These are phyloP conservation scores for Characodon lateralis DNA, from an alignment of 2,797 vertebrate species.

Conservation along the genomic window DNA sequence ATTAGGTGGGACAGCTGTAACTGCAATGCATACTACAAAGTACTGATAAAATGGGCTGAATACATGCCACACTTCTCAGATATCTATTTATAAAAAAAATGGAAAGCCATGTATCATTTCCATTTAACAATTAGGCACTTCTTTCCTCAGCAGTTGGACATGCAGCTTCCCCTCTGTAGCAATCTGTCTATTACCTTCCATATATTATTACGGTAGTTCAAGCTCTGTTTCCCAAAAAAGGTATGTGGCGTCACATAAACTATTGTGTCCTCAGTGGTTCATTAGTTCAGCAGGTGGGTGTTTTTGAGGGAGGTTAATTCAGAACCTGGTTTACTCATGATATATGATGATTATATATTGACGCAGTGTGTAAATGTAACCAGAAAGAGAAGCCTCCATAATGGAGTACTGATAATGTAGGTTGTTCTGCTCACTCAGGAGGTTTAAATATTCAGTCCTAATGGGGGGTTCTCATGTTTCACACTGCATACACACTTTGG, in stretches of 20 bases:
- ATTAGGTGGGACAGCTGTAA: background rate
- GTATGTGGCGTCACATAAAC: slow-evolving; percentile 15
- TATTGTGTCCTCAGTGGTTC: slow-evolving; percentile 17
- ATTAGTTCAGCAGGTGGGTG: slow-evolving; percentile 25
- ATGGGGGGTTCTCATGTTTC: slow-evolving; percentile 5
- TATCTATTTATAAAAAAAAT: background rate
- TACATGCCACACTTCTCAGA: background rate
- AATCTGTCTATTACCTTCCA: background rate
- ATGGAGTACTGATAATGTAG: slow-evolving; percentile 37
- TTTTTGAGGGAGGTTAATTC: slow-evolving; percentile 47
- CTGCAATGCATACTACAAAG: background rate
- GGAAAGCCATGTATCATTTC: background rate
- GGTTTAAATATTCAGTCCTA: slow-evolving; percentile 7
- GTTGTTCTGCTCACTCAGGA: background rate
- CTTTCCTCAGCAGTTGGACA: background rate
- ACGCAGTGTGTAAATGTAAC: slow-evolving; percentile 1
- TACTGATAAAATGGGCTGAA: background rate
- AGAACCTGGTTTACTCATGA: slow-evolving; percentile 29
- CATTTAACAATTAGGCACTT: background rate
- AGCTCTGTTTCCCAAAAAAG: background rate
- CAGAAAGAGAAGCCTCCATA: slow-evolving; percentile 29
- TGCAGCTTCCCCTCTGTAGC: background rate
- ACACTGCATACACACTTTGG: slow-evolving; percentile 17
- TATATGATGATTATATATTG: slow-evolving; percentile 35
- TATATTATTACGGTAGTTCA: background rate